A percentile compares a stretch with the other conserved stretches of the same genome.
These are phyloP conservation scores for Tringa solitaria DNA, from an alignment of 2,113 vertebrate genomes.

Conservation along the genomic window DNA sequence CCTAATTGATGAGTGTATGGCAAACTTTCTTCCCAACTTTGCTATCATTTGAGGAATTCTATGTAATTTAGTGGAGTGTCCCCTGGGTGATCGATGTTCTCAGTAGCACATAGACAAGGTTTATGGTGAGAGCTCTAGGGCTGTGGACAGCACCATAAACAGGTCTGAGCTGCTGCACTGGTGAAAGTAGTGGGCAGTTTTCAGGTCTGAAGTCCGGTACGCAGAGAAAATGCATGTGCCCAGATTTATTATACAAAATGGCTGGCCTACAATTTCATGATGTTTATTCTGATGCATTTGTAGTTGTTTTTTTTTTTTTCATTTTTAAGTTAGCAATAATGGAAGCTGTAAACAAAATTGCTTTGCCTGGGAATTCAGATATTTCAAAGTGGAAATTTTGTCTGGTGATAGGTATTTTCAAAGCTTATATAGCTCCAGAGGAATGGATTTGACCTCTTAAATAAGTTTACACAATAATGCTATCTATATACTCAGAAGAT, in stretches of 20 bases:
- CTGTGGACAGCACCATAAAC: background rate
- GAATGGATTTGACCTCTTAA: background rate
- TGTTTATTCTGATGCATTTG: background rate
- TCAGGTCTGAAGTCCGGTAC: background rate
- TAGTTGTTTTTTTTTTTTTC: background rate
- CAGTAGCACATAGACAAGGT: accelerated
- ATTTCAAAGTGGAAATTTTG: background rate
- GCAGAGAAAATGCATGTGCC: background rate
- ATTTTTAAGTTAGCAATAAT: background rate
- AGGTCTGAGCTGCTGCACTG: background rate
- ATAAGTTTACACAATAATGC: background rate
- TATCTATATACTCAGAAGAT: background rate
- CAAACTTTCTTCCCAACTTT: background rate
- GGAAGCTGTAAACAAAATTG: background rate
- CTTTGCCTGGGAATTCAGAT: background rate
- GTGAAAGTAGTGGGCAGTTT: background rate
- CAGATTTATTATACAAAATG: background rate
- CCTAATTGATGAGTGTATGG: background rate
- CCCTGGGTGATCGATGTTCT: background rate
- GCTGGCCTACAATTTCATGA: background rate
- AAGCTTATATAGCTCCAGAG: background rate
- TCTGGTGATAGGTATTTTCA: background rate
- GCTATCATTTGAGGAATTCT: background rate
- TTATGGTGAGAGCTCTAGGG: background rate
- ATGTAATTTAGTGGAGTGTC: background rate